A percentile compares a stretch with the other conserved stretches of the same genome.
These are phyloP conservation scores for Phylloscopus trochiloides DNA, from an alignment of 2,113 vertebrate species.

Conservation along the genomic window DNA sequence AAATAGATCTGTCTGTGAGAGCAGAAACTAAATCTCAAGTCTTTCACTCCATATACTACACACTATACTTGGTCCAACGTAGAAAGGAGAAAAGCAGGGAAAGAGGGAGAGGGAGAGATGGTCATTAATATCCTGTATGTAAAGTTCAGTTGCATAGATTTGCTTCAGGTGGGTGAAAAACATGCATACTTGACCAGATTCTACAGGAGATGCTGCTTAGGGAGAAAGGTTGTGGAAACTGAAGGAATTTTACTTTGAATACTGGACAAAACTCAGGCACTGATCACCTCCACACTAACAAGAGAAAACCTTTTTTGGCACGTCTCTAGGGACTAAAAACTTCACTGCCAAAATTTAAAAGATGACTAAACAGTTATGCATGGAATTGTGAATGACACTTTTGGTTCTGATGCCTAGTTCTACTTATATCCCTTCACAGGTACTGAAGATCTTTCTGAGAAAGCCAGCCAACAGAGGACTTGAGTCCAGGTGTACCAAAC, in stretches of 20 bases:
- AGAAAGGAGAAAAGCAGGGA: rapidly evolving
- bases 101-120: neutral
- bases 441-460: neutral
- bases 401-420: neutral
- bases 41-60: neutral
- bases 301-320: neutral
- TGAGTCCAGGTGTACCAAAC: neutral
- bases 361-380: neutral
- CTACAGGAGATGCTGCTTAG: neutral
- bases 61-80: neutral
- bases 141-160: neutral
- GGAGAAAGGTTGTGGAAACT: neutral
- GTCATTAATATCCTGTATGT: neutral
- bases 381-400: neutral
- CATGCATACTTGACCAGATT: neutral
- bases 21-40: neutral
- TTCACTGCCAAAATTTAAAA: neutral
- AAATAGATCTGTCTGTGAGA: neutral
- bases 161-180: neutral
- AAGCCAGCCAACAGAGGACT: neutral
- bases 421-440: rapidly evolving
- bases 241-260: neutral
- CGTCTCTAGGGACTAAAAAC: neutral
- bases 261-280: neutral
- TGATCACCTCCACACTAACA: neutral